These are phyloP conservation scores for Galeopsomyia nigrocyanea DNA, from an alignment of 2,888 invertebrate species.

Conservation along the genomic window DNA sequence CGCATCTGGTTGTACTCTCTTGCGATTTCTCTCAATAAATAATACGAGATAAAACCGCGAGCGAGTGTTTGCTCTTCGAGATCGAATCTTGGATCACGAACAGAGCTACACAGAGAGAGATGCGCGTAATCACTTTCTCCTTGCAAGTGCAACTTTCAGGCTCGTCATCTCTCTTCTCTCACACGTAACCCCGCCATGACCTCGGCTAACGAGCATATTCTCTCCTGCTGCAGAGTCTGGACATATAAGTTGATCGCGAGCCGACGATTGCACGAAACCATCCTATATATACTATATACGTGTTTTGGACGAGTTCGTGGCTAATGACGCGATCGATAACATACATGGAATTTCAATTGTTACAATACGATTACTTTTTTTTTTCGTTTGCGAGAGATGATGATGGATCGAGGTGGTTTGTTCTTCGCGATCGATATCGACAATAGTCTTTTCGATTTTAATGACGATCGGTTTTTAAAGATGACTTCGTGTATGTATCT, in stretches of 20 bases:
- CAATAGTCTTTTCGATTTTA: no score
- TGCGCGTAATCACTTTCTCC: slow-evolving; percentile 43
- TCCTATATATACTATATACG: no score
- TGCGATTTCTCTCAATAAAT: slow-evolving; percentile 13
- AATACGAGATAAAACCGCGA: slow-evolving; percentile 13
- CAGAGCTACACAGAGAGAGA: not conserved
- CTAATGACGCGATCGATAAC: slow-evolving; percentile 26
- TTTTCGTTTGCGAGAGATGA: no score
- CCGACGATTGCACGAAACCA: not conserved
- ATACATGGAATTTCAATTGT: slow-evolving; percentile 12
- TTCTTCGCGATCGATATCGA: no score
- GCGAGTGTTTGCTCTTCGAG: slow-evolving; percentile 6
- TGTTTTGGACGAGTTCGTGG: not conserved
- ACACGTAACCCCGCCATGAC: slow-evolving; percentile 21
- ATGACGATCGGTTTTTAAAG: no score
- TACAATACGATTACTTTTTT: no score
- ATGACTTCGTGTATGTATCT: no score
- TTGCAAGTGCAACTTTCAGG: not conserved
- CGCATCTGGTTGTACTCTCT: no score
- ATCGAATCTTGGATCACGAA: slow-evolving; percentile 40
- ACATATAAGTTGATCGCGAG: not conserved
- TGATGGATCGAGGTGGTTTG: no score
- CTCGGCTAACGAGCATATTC: slow-evolving; percentile 4
- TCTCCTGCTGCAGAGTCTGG: no score
- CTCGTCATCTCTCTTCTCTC: not conserved